phyloP scores from a whole-genome alignment of 2,113 vertebrate genomes.

The Catharus fuscescens region DNA sequence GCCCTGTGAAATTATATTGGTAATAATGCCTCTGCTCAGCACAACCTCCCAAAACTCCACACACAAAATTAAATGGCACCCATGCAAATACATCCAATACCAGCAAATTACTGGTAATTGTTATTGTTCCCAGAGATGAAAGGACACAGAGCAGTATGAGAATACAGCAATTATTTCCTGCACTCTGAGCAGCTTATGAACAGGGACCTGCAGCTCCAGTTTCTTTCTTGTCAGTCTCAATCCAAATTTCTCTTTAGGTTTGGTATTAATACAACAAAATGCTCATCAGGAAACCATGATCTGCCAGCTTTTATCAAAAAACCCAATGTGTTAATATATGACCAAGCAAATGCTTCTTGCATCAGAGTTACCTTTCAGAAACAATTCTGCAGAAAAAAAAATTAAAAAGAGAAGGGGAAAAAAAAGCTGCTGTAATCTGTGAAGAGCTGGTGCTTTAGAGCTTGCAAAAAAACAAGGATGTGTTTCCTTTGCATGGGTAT shows the following conservation, averaged over 20 bases:
- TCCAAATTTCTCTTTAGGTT: not conserved
- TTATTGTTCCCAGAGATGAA: not conserved
- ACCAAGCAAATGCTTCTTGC: not conserved
- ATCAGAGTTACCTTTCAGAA: not conserved
- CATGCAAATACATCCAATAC: not conserved
- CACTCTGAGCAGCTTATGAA: not conserved
- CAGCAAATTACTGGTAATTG: not conserved
- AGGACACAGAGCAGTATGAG: not conserved
- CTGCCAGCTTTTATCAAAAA: not conserved
- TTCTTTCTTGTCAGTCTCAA: not conserved
- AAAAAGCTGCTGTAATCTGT: not conserved
- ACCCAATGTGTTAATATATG: not conserved
- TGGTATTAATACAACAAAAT: not conserved
- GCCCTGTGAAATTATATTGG: not conserved
- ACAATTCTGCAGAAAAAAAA: not conserved
- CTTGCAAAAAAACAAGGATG: not conserved
- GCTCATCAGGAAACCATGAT: not conserved
- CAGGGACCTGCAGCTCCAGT: not conserved
- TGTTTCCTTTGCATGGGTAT: not conserved
- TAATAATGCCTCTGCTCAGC: not conserved
- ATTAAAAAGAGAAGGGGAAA: accelerated
- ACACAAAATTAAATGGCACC: not conserved
- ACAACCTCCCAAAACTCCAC: not conserved
- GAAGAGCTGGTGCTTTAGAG: not conserved
- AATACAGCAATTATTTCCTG: not conserved